phyloP scores from a whole-genome alignment of 2,113 vertebrate species.

The Calyptommatus sinebrachiatus region DNA sequence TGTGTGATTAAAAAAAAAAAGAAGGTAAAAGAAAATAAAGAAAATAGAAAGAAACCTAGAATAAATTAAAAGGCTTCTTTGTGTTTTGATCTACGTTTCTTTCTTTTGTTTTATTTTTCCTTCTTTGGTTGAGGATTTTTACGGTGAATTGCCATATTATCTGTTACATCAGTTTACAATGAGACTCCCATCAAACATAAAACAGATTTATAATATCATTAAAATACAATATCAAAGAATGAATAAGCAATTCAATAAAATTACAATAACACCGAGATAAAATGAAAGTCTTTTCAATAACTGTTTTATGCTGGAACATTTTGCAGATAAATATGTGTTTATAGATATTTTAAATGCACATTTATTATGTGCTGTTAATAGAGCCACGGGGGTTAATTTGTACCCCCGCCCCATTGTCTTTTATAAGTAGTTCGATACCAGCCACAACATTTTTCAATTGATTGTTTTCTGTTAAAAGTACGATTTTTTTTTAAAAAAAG shows the following conservation, averaged over 20 bases:
- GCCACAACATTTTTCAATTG: conserved; percentile 81
- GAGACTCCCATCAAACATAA: conserved; percentile 87
- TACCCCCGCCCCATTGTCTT: conserved; percentile 72
- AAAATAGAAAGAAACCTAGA: conserved; percentile 82
- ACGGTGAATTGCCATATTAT: conserved; percentile 87
- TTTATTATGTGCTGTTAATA: conserved; percentile 84
- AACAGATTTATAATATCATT: conserved; percentile 88
- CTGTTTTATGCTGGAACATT: conserved; percentile 87
- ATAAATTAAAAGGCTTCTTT: conserved; percentile 83
- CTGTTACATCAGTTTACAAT: conserved; percentile 86
- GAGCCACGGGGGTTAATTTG: conserved; percentile 83
- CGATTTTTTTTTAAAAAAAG: conserved; percentile 76
- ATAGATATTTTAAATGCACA: conserved; percentile 87
- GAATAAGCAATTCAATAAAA: conserved; percentile 90
- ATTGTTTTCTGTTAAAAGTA: conserved; percentile 76
- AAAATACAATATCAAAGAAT: conserved; percentile 89
- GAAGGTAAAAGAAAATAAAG: conserved; percentile 82
- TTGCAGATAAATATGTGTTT: conserved; percentile 88
- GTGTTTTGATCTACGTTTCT: conserved; percentile 78
- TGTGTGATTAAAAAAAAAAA: conserved; percentile 84
- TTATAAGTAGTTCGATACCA: conserved; percentile 79
- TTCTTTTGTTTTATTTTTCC: not conserved
- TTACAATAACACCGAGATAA: conserved; percentile 88
- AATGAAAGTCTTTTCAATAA: conserved; percentile 87
- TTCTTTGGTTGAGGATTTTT: conserved; percentile 79